Evolutionary conservation across 2,797 vertebrate genomes (phyloP).

Genomic region (Cryptoblepharus egeriae): DNA sequence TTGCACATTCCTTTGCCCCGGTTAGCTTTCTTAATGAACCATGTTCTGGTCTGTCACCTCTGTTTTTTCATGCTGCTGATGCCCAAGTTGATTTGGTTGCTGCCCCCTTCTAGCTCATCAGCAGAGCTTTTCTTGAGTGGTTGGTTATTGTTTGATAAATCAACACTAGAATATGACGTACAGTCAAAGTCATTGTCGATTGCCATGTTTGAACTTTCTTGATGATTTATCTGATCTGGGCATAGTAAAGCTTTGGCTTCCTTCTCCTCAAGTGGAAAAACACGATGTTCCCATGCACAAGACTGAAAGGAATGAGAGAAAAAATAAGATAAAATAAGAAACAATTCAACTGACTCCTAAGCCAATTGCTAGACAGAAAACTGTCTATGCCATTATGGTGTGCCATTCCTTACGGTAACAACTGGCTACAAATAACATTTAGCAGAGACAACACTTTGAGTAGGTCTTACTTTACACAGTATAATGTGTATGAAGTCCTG

Average conservation of each 20-base stretch:
- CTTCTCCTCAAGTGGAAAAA: conserved; percentile 80
- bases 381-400: conserved; percentile 13
- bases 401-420: conserved; percentile 31
- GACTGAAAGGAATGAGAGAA: conserved; percentile 70
- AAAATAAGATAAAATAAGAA: conserved; percentile 31
- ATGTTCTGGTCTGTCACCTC: conserved; percentile 76
- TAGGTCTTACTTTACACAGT: not conserved
- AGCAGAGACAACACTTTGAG: conserved; percentile 35
- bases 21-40: conserved; percentile 66
- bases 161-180: conserved; percentile 37
- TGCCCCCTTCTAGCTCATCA: conserved; percentile 64
- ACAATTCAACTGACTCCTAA: conserved; percentile 54
- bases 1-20: conserved; percentile 64
- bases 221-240: conserved; percentile 65
- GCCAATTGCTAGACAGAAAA: conserved; percentile 43
- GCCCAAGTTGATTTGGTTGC: conserved; percentile 61
- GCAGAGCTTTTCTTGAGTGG: conserved; percentile 59
- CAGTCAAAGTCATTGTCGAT: conserved; percentile 52
- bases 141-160: conserved; percentile 56
- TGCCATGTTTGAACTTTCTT: conserved; percentile 63
- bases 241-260: conserved; percentile 73
- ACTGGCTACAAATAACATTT: conserved; percentile 30
- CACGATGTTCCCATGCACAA: conserved; percentile 79
- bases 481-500: not conserved
- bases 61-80: conserved; percentile 72